These are phyloP conservation scores for Noctua pronuba DNA, from an alignment of 2,888 invertebrate species.

Conservation along the genomic window DNA sequence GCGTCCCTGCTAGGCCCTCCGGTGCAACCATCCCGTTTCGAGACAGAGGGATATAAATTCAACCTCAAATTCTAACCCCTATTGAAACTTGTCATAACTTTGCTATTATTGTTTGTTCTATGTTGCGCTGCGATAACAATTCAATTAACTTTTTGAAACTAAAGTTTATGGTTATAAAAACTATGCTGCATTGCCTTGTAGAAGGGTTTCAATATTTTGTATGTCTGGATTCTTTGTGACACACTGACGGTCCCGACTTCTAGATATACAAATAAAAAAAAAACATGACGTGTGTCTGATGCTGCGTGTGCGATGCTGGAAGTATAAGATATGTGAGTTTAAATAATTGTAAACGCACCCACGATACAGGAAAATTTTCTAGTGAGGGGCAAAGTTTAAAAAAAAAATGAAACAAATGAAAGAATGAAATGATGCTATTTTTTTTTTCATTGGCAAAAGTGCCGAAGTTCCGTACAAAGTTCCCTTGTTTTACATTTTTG, in stretches of 20 bases:
- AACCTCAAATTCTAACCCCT: slow-evolving; percentile 35
- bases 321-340: no score
- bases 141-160: slow-evolving; percentile 30
- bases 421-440: no score
- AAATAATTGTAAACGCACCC: no score
- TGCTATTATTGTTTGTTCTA: slow-evolving; percentile 13
- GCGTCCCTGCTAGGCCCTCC: slow-evolving; percentile 31
- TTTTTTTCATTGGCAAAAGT: no score
- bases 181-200: not conserved
- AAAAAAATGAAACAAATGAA: no score
- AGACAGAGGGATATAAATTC: slow-evolving; percentile 44
- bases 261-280: not conserved
- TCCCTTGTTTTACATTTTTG: no score
- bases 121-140: slow-evolving; percentile 34
- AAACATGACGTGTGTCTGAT: not conserved
- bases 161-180: not conserved
- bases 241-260: not conserved
- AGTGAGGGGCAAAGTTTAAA: no score
- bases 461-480: no score
- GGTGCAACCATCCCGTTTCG: slow-evolving; percentile 51
- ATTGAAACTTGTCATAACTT: slow-evolving; percentile 45
- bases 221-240: not conserved
- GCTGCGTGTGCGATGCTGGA: no score
- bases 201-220: not conserved
- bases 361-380: no score